A percentile compares a stretch with the other conserved stretches of the same genome.
These are phyloP conservation scores for Corythornis madagascariensis DNA, from an alignment of 2,113 vertebrate species.

Conservation along the genomic window DNA sequence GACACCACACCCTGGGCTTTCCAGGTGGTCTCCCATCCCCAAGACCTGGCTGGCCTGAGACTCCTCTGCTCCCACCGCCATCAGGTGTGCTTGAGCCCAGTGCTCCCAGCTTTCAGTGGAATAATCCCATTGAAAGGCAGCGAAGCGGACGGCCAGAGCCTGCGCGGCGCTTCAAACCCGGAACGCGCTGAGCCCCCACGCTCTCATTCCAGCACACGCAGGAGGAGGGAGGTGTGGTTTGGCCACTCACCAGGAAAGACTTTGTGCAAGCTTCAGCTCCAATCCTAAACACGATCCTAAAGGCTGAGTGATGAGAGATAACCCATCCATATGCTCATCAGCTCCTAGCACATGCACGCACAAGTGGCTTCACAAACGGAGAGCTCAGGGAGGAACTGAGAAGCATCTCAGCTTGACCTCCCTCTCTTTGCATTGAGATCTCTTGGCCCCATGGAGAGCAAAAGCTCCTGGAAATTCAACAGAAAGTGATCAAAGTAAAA, in stretches of 20 bases:
- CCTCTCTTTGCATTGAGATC: conserved; percentile 45
- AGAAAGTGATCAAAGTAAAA: conserved; percentile 65
- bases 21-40: background rate
- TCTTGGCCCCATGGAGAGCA: conserved; percentile 50
- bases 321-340: conserved; percentile 54
- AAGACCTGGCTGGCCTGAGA: background rate
- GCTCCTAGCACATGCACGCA: conserved; percentile 34
- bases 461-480: conserved; percentile 65
- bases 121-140: background rate
- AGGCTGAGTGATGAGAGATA: conserved; percentile 41
- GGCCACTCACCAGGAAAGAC: conserved; percentile 50
- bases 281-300: conserved; percentile 42
- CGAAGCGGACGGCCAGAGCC: background rate
- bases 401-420: conserved; percentile 56
- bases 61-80: background rate
- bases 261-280: conserved; percentile 44
- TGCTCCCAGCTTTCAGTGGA: rapidly evolving
- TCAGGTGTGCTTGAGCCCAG: background rate
- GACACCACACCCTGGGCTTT: background rate
- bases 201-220: conserved; percentile 38
- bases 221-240: conserved; percentile 62
- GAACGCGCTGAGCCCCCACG: background rate
- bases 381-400: background rate
- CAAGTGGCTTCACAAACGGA: background rate
- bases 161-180: background rate